Percentiles rank a stretch among this genome's conserved stretches.
Evolutionary conservation across 2,888 invertebrate genomes (phyloP).

Genomic region (Ennomos fuscantarius): DNA sequence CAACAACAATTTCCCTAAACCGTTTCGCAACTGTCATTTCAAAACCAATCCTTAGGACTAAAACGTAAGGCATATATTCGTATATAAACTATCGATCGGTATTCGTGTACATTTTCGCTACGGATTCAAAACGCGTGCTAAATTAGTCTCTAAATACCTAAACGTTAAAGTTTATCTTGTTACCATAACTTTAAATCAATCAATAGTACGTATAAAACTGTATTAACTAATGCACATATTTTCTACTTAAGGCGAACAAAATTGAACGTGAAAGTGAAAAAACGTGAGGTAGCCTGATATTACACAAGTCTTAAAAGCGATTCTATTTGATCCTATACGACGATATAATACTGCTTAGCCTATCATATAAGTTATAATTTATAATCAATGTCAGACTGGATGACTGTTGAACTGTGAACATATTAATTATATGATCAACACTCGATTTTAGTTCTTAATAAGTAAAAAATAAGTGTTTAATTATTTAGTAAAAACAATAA

Average conservation of each 20-base stretch:
- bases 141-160: conserved; percentile 37
- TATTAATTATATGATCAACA: too few relatives aligned
- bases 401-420: too few relatives aligned
- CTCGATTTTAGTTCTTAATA: too few relatives aligned
- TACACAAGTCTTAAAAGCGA: conserved; percentile 56
- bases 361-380: conserved; percentile 54
- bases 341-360: conserved; percentile 78
- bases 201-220: conserved; percentile 12
- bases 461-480: too few relatives aligned
- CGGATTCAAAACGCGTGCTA: conserved; percentile 48
- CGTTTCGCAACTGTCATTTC: too few relatives aligned
- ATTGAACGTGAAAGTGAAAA: too few relatives aligned
- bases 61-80: conserved; percentile 30
- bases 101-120: conserved; percentile 56
- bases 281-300: conserved; percentile 76
- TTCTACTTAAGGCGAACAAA: conserved; percentile 36
- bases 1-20: too few relatives aligned
- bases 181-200: conserved; percentile 26
- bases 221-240: neutral
- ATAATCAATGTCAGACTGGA: conserved; percentile 26
- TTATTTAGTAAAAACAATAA: too few relatives aligned
- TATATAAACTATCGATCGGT: conserved; percentile 43
- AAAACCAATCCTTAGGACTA: conserved; percentile 20
- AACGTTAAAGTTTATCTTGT: conserved; percentile 33
- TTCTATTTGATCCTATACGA: conserved; percentile 56